phyloP scores from a whole-genome alignment of 2,888 invertebrate genomes.

The Thysanoteuthis rhombus region DNA sequence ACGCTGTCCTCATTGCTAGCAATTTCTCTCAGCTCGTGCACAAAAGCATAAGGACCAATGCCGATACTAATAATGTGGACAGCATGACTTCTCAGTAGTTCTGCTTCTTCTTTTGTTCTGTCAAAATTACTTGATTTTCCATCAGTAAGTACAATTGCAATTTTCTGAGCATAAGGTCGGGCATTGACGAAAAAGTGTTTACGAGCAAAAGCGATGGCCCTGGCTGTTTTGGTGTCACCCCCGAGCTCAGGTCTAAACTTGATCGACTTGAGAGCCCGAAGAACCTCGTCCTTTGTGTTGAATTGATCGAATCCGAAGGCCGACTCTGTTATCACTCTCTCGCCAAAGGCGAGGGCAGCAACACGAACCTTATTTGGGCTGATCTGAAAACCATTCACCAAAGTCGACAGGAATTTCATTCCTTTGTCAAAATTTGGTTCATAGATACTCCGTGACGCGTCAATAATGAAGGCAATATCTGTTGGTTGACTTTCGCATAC shows the following conservation, averaged over 20 bases:
- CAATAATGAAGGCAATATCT: constrained; percentile 51
- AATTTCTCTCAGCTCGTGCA: not conserved
- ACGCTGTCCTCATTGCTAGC: not conserved
- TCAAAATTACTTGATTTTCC: not conserved
- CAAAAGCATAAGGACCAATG: not conserved
- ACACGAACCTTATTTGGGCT: not conserved
- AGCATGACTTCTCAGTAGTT: not conserved
- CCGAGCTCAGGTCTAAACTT: not conserved
- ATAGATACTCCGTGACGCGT: constrained; percentile 57
- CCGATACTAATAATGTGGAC: not conserved
- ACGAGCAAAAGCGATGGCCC: not conserved
- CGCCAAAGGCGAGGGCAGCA: not conserved
- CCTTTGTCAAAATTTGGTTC: constrained; percentile 51
- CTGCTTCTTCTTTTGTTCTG: not conserved
- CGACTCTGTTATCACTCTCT: not conserved
- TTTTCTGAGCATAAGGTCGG: not conserved
- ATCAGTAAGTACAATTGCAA: not conserved
- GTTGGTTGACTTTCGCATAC: constrained; percentile 37
- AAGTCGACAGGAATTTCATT: not conserved
- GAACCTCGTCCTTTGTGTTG: not conserved
- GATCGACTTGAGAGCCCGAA: not conserved
- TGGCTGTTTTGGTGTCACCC: not conserved
- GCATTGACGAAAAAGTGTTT: not conserved
- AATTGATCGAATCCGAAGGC: not conserved
- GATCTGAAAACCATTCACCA: not conserved